Evolutionary conservation across 1,140 invertebrate genomes (phyloP).

Genomic region (Plodia interpunctella): DNA sequence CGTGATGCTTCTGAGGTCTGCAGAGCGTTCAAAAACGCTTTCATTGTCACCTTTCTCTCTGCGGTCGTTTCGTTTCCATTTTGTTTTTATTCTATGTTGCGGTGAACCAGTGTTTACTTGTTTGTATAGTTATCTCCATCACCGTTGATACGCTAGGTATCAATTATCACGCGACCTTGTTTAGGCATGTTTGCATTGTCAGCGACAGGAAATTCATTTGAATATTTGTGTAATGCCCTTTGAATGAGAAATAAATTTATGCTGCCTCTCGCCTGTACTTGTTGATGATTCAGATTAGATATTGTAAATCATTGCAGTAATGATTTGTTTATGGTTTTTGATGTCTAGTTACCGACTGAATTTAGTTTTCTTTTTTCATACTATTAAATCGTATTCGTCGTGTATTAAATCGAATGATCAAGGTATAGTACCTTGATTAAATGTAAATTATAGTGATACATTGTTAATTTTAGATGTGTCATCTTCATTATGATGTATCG

Average conservation of each 20-base stretch:
- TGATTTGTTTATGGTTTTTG: too few species aligned
- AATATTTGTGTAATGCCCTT: slow-evolving; percentile 9
- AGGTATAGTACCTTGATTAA: not conserved
- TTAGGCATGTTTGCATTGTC: slow-evolving; percentile 14
- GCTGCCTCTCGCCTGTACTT: not conserved
- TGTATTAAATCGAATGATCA: not conserved
- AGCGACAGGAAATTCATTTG: slow-evolving; percentile 19
- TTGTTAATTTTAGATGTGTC: not conserved
- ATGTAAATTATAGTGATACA: not conserved
- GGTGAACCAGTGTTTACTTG: slow-evolving; percentile 5
- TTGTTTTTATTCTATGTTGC: slow-evolving; percentile 30
- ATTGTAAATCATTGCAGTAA: not conserved
- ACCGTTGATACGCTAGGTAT: not conserved
- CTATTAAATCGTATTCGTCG: not conserved
- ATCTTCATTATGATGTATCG: not conserved
- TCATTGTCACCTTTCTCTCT: slow-evolving; percentile 53
- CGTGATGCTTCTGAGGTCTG: slow-evolving; percentile 8
- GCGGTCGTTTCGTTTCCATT: slow-evolving; percentile 14
- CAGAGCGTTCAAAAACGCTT: slow-evolving; percentile 30
- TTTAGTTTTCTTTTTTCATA: not conserved
- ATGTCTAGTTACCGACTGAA: not conserved
- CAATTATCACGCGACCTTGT: slow-evolving; percentile 17
- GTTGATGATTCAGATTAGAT: not conserved
- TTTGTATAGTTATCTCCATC: slow-evolving; percentile 9
- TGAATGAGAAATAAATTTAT: slow-evolving; percentile 5